Evolutionary conservation across 1,140 invertebrate species (phyloP).

Genomic region (Rhyacophila brunnea): DNA sequence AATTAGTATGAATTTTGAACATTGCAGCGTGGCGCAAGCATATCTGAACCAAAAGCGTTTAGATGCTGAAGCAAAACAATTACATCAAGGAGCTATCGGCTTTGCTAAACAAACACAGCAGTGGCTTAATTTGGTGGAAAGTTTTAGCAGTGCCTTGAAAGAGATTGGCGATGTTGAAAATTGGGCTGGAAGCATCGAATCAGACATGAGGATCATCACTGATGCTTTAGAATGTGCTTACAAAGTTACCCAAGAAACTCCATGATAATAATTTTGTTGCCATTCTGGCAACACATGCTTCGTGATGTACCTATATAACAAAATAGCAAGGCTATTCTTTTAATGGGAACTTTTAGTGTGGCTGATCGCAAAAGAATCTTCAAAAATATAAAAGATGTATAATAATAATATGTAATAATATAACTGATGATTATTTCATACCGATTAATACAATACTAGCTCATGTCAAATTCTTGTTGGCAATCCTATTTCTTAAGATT

Average conservation of each 20-base stretch:
- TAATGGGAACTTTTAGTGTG: too few species aligned
- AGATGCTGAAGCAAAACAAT: conserved; percentile 93
- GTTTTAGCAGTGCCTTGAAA: conserved; percentile 93
- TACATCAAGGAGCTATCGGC: conserved; percentile 91
- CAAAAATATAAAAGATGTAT: too few species aligned
- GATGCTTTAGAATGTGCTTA: conserved; percentile 93
- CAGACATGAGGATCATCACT: conserved; percentile 91
- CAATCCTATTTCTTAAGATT: too few species aligned
- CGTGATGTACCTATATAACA: too few species aligned
- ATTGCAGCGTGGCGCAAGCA: conserved; percentile 85
- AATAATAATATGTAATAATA: too few species aligned
- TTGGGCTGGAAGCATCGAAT: conserved; percentile 96
- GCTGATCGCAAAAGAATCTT: too few species aligned
- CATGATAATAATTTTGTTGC: conserved; percentile 13
- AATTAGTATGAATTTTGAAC: too few species aligned
- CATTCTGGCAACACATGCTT: too few species aligned
- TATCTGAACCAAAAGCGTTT: conserved; percentile 97
- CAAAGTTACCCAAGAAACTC: conserved; percentile 66
- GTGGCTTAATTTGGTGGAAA: conserved; percentile 92
- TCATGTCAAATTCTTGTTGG: too few species aligned
- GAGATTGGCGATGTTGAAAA: conserved; percentile 99
- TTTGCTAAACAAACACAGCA: conserved; percentile 96
- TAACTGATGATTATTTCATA: too few species aligned
- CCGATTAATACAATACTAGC: too few species aligned
- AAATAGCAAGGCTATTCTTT: too few species aligned